Evolutionary conservation across 2,797 vertebrate species (phyloP).

Genomic region (Cirrhinus mrigala): DNA sequence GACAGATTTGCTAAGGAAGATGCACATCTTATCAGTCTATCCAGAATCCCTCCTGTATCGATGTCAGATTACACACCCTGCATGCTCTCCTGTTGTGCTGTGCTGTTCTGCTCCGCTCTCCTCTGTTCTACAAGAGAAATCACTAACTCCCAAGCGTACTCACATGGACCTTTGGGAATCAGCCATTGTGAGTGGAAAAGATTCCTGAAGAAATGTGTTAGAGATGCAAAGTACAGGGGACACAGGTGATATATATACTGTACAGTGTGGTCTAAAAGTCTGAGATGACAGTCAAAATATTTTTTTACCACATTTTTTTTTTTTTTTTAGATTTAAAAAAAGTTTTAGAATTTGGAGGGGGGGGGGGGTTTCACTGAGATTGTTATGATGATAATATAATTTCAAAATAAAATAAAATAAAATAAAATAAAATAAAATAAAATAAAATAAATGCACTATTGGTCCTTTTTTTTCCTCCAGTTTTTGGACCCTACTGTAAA

Average conservation of each 20-base stretch:
- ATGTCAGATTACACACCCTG: slow-evolving; percentile 55
- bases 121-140: slow-evolving; percentile 61
- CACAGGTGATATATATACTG: slow-evolving; percentile 25
- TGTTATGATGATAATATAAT: neutral
- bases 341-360: neutral
- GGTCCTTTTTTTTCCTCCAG: neutral
- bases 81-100: slow-evolving; percentile 46
- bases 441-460: neutral
- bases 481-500: neutral
- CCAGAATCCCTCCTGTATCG: slow-evolving; percentile 43
- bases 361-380: neutral
- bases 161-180: slow-evolving; percentile 70
- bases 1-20: slow-evolving; percentile 52
- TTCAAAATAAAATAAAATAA: neutral
- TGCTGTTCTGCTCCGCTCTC: slow-evolving; percentile 48
- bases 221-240: neutral
- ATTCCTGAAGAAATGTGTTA: slow-evolving; percentile 53
- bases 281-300: neutral
- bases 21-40: slow-evolving; percentile 51
- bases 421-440: neutral
- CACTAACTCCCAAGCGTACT: slow-evolving; percentile 60
- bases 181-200: slow-evolving; percentile 74
- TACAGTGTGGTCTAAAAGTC: slow-evolving; percentile 11
- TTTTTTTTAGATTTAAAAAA: neutral
- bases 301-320: neutral